Evolutionary conservation across 2,888 invertebrate genomes (phyloP).

Genomic region (Meiosimyza platycephala): DNA sequence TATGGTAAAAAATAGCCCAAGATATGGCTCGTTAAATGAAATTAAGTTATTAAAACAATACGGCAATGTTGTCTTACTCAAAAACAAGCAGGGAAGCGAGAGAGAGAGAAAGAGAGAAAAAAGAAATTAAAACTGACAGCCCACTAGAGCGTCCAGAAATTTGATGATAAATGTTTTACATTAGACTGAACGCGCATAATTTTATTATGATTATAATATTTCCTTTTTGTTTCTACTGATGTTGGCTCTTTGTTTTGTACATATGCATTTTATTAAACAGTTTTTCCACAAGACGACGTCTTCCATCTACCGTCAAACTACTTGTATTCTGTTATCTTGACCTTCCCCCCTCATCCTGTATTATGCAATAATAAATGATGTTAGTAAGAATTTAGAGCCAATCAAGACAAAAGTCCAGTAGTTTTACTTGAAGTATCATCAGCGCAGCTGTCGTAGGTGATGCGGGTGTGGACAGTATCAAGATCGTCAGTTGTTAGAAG

Average conservation of each 20-base stretch:
- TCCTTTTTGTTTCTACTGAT: too few relatives aligned
- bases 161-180: slow-evolving; percentile 30
- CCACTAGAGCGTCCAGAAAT: slow-evolving; percentile 15
- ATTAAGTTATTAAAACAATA: slow-evolving; percentile 64
- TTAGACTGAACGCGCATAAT: slow-evolving; percentile 21
- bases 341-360: not conserved
- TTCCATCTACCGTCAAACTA: not conserved
- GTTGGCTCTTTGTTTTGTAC: too few relatives aligned
- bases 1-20: not conserved
- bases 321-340: not conserved
- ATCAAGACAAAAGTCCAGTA: not conserved
- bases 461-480: slow-evolving; percentile 49
- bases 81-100: slow-evolving; percentile 2
- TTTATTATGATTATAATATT: slow-evolving; percentile 3
- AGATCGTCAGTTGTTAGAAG: slow-evolving; percentile 42
- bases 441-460: slow-evolving; percentile 48
- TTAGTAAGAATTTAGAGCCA: slow-evolving; percentile 21
- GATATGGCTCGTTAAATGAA: slow-evolving; percentile 45
- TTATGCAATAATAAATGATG: slow-evolving; percentile 33
- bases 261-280: too few relatives aligned
- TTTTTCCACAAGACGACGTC: too few relatives aligned
- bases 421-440: slow-evolving; percentile 21
- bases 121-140: slow-evolving; percentile 53
- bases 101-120: slow-evolving; percentile 27
- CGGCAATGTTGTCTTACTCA: slow-evolving; percentile 30